Conservation (phyloP, 2,113 vertebrate genomes). For the Catharus fuscescens region DNA sequence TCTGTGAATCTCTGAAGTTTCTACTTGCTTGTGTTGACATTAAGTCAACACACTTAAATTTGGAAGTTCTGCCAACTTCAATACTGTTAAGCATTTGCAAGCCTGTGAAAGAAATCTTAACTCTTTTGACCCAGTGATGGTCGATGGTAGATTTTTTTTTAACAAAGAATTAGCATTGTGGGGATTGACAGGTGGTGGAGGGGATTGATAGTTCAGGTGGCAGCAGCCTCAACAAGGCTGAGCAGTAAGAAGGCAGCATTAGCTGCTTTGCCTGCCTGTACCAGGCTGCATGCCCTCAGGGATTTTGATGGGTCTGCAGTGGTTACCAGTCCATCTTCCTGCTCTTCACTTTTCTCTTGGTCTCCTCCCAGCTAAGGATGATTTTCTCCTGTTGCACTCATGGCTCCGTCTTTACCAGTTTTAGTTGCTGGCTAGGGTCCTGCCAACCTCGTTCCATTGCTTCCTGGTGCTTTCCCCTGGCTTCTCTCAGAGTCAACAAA, state of each 20-base stretch:
- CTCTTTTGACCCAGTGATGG: neutral
- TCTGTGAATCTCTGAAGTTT: neutral
- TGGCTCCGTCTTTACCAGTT: neutral
- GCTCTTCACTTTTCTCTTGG: neutral
- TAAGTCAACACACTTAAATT: neutral
- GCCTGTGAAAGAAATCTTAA: neutral
- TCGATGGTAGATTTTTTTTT: fast-evolving
- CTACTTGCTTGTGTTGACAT: neutral
- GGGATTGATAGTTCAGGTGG: neutral
- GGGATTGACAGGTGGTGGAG: neutral
- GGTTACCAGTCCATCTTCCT: neutral
- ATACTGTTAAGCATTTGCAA: neutral
- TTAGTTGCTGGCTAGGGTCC: neutral
- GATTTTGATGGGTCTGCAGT: neutral
- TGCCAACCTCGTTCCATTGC: neutral
- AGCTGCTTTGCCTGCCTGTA: neutral
- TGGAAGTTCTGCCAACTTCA: neutral
- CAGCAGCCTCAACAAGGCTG: neutral
- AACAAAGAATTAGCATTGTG: neutral
- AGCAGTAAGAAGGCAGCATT: neutral
- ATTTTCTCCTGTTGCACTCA: neutral
- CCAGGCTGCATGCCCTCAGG: neutral
- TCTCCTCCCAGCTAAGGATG: neutral
- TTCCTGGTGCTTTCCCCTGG: neutral
- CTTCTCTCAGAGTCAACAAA: neutral